Evolutionary conservation across 1,140 invertebrate genomes (phyloP).

Genomic region (Lithobius niger): DNA sequence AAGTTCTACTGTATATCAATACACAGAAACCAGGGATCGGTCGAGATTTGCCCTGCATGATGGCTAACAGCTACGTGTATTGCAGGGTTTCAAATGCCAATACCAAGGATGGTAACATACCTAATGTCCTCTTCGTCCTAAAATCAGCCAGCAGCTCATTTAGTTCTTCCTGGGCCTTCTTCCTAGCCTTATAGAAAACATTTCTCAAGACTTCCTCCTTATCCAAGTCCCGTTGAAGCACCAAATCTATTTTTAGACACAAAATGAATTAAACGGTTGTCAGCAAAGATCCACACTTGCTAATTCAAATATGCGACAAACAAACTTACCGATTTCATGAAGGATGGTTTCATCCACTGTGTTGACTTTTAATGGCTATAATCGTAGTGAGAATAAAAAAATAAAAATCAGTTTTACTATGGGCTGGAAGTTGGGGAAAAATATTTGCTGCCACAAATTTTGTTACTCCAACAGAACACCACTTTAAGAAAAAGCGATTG

Average conservation of each 20-base stretch:
- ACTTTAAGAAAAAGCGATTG: too few relatives aligned
- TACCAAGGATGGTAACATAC: slow-evolving; percentile 21
- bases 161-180: slow-evolving; percentile 69
- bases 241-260: slow-evolving; percentile 46
- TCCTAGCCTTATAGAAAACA: slow-evolving; percentile 74
- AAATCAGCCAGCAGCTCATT: slow-evolving; percentile 78
- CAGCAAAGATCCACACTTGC: slow-evolving; percentile 4
- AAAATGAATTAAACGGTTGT: too few relatives aligned
- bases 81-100: neutral
- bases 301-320: neutral
- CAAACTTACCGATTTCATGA: slow-evolving; percentile 51
- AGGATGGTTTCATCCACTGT: slow-evolving; percentile 75
- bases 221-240: slow-evolving; percentile 61
- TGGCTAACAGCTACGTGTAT: too few relatives aligned
- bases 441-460: too few relatives aligned
- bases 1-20: too few relatives aligned
- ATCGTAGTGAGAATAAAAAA: slow-evolving; percentile 32
- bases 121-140: slow-evolving; percentile 68
- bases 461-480: too few relatives aligned
- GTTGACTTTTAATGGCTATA: slow-evolving; percentile 63
- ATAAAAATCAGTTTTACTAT: slow-evolving; percentile 11
- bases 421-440: too few relatives aligned
- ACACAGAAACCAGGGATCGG: too few relatives aligned
- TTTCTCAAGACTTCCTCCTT: slow-evolving; percentile 76
- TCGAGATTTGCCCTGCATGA: too few relatives aligned